These are phyloP conservation scores for Cryptus armator DNA, from an alignment of 2,888 invertebrate genomes.

Conservation along the genomic window DNA sequence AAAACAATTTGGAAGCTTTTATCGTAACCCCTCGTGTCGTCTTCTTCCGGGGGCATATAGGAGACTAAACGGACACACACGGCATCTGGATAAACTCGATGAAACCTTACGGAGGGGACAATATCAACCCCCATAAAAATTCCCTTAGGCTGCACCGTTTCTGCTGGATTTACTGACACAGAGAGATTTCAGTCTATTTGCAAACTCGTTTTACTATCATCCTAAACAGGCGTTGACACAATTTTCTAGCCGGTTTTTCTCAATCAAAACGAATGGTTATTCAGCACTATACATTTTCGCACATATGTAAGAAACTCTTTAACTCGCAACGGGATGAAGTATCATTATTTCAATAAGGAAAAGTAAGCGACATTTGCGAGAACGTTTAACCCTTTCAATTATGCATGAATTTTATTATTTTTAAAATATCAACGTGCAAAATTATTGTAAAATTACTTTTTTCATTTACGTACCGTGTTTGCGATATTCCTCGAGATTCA, in stretches of 20 bases:
- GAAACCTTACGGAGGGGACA: constrained; percentile 60
- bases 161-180: neutral
- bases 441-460: neutral
- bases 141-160: constrained; percentile 55
- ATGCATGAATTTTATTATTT: neutral
- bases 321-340: neutral
- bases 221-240: constrained; percentile 4
- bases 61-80: constrained; percentile 1
- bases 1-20: constrained; percentile 66
- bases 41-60: neutral
- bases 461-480: constrained; percentile 82
- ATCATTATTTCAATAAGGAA: neutral
- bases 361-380: no score
- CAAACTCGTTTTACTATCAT: constrained; percentile 46
- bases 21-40: constrained; percentile 60
- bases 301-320: neutral
- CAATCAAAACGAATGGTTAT: neutral
- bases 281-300: neutral
- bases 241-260: constrained; percentile 16
- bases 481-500: constrained; percentile 84
- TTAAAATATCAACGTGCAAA: neutral
- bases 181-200: constrained; percentile 75
- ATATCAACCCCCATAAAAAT: constrained; percentile 77
- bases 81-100: constrained; percentile 38
- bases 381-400: neutral